Evolutionary conservation across 1,140 invertebrate genomes (phyloP).

Genomic region (Bicyclus anynana): DNA sequence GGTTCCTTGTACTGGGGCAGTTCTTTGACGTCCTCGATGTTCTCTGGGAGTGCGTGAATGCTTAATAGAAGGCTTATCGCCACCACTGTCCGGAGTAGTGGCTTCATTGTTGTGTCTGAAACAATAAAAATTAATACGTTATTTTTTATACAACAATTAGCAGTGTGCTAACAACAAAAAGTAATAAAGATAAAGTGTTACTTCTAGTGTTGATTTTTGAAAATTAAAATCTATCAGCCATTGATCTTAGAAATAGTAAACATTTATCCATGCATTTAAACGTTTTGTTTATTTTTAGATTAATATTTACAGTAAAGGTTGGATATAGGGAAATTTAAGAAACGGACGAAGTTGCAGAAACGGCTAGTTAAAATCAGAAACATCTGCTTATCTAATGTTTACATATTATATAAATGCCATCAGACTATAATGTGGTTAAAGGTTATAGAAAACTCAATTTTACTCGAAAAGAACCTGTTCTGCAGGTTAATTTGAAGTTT

Average conservation of each 20-base stretch:
- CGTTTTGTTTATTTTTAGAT: no score
- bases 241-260: no score
- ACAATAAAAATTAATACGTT: constrained; percentile 33
- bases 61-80: constrained; percentile 50
- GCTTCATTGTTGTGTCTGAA: constrained; percentile 67
- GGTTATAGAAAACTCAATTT: constrained; percentile 3
- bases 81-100: constrained; percentile 61
- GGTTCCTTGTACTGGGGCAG: constrained; percentile 48
- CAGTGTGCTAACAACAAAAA: no score
- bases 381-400: background rate
- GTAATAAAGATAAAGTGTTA: no score
- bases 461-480: background rate
- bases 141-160: background rate
- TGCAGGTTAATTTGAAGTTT: background rate
- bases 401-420: background rate
- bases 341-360: no score
- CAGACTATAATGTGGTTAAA: background rate
- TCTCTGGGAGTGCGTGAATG: constrained; percentile 50
- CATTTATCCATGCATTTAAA: no score
- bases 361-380: background rate
- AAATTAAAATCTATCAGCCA: no score
- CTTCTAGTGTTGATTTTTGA: no score
- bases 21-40: constrained; percentile 54
- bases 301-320: no score
- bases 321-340: no score